Conservation (phyloP, 1,140 invertebrate genomes). For the Agrypnia vestita region DNA sequence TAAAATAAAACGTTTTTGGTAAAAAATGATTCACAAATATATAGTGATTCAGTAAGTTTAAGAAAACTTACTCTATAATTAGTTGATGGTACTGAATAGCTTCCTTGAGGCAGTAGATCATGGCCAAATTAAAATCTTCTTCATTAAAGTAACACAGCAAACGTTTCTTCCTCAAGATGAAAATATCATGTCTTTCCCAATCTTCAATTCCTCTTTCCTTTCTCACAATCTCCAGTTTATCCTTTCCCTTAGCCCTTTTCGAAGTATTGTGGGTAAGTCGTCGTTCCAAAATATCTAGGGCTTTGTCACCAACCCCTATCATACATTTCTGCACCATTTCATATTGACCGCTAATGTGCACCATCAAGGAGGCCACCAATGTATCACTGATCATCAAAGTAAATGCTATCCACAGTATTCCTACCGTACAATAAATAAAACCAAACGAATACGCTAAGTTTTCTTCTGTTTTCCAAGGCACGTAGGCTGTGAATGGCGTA, state of each 20-base stretch:
- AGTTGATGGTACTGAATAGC: constrained; percentile 54
- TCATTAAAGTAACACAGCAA: constrained; percentile 50
- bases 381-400: constrained; percentile 53
- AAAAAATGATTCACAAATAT: too few relatives aligned
- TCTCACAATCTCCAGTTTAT: too few relatives aligned
- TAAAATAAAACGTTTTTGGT: too few relatives aligned
- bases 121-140: constrained; percentile 46
- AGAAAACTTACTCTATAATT: constrained; percentile 46
- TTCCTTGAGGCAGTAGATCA: constrained; percentile 51
- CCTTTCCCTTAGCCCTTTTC: background rate
- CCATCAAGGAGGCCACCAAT: constrained; percentile 56
- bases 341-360: constrained; percentile 55
- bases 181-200: background rate
- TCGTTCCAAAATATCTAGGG: constrained; percentile 41
- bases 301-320: constrained; percentile 36
- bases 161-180: constrained; percentile 20
- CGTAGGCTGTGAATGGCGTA: constrained; percentile 51
- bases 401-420: constrained; percentile 51
- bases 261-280: background rate
- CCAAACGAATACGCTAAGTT: constrained; percentile 37
- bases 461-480: constrained; percentile 50
- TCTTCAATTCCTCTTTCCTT: too few relatives aligned
- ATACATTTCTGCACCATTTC: constrained; percentile 50
- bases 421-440: constrained; percentile 46
- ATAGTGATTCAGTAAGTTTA: too few relatives aligned